Evolutionary conservation across 1,140 invertebrate species (phyloP).

Genomic region (Penaeus japonicus): DNA sequence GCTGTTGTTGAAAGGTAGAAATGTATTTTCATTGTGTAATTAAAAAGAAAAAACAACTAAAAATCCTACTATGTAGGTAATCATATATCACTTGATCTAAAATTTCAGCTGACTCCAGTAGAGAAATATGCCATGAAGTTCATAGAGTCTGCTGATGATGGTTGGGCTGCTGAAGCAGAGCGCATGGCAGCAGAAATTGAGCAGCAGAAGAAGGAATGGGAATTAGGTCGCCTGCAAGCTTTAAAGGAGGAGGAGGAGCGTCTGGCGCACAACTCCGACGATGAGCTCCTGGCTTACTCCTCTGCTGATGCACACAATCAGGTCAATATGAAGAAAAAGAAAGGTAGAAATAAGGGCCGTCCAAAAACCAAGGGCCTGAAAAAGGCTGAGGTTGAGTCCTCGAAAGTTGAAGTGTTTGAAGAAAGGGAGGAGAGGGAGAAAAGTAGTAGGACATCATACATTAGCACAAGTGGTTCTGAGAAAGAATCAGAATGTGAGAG

Average conservation of each 20-base stretch:
- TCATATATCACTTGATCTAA: neutral
- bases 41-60: neutral
- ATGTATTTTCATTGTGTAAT: neutral
- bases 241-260: constrained; percentile 68
- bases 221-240: constrained; percentile 79
- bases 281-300: constrained; percentile 59
- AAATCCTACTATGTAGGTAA: constrained; percentile 48
- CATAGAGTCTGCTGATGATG: constrained; percentile 87
- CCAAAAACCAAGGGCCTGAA: constrained; percentile 61
- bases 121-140: constrained; percentile 93
- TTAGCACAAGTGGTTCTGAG: constrained; percentile 14
- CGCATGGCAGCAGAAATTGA: constrained; percentile 89
- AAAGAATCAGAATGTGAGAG: neutral
- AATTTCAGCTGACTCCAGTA: constrained; percentile 81
- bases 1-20: neutral
- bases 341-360: constrained; percentile 55
- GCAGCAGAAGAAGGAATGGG: constrained; percentile 93
- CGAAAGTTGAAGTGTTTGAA: neutral
- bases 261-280: constrained; percentile 61
- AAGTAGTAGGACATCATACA: neutral
- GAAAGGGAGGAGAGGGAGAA: neutral
- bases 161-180: constrained; percentile 83
- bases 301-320: constrained; percentile 59
- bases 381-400: constrained; percentile 61
- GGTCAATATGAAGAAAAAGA: constrained; percentile 55